phyloP scores from a whole-genome alignment of 2,888 invertebrate species.

The Eupithecia vulgata region DNA sequence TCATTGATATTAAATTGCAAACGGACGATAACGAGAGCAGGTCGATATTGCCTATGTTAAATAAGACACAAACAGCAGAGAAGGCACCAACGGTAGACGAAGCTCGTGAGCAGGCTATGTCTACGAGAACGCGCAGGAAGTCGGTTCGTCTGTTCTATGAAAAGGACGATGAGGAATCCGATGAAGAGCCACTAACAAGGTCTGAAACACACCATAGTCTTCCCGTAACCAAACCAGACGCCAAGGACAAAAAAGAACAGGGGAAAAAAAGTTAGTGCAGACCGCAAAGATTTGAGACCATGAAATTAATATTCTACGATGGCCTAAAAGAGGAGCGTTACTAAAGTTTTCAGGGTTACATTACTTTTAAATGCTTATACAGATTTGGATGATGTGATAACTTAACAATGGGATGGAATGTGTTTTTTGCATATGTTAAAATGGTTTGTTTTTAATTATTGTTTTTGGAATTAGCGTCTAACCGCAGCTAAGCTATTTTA shows the following conservation, averaged over 20 bases:
- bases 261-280: not conserved
- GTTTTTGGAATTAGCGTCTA: not conserved
- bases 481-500: not conserved
- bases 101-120: not conserved
- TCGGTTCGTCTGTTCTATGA: slow-evolving; percentile 3
- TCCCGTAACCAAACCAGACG: not conserved
- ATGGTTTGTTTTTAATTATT: not conserved
- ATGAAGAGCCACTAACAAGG: not conserved
- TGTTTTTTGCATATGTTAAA: not conserved
- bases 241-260: not conserved
- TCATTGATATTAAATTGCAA: slow-evolving; percentile 13
- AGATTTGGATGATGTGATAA: not conserved
- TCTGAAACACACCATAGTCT: not conserved
- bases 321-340: too few species aligned
- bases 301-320: not conserved
- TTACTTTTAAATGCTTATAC: not conserved
- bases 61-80: not conserved
- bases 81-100: not conserved
- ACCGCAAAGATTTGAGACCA: not conserved
- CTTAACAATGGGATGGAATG: not conserved
- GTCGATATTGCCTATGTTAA: not conserved
- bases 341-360: not conserved
- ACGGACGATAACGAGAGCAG: not conserved
- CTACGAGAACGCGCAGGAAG: not conserved
- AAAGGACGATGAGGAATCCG: not conserved